These are phyloP conservation scores for Hydractinia echinata DNA, from an alignment of 30 jellyfish, hydroid and myxozoan species.

Conservation along the genomic window DNA sequence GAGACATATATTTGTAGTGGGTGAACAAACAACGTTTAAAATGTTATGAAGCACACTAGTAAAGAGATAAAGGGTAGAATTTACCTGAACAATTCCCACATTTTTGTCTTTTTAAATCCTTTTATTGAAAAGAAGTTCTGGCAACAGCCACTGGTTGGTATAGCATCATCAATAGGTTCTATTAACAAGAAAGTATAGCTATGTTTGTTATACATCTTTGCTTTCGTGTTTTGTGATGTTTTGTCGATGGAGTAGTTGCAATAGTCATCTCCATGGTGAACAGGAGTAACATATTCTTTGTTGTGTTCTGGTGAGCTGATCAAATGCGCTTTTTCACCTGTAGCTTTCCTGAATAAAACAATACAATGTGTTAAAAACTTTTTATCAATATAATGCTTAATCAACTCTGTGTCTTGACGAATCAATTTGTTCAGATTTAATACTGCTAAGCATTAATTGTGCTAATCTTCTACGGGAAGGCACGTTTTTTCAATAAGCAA, in stretches of 20 bases:
- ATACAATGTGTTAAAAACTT: not conserved
- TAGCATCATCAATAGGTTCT: not conserved
- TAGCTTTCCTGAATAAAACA: not conserved
- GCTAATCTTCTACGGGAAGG: too few relatives aligned
- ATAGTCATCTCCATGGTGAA: not conserved
- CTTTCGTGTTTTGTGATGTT: not conserved
- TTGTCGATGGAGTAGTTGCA: conserved; percentile 13
- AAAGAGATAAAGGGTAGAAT: not conserved
- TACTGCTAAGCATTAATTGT: too few relatives aligned
- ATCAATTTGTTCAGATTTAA: not conserved
- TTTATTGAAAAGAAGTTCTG: not conserved
- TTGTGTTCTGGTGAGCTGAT: not conserved
- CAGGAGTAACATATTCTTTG: not conserved
- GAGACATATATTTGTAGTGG: too few relatives aligned
- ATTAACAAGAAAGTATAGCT: not conserved
- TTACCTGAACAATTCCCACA: not conserved
- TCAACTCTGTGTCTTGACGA: not conserved
- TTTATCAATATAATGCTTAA: not conserved
- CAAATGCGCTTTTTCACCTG: not conserved
- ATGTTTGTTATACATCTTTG: too few relatives aligned
- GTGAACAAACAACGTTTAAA: too few relatives aligned
- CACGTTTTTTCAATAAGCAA: too few relatives aligned
- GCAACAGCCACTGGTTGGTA: not conserved
- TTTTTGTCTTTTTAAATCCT: not conserved
- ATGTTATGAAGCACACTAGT: too few relatives aligned